Evolutionary conservation across 2,888 invertebrate genomes (phyloP), one percentile per base, ranked within the genome.

Genomic region (Pammene aurita): DNA sequence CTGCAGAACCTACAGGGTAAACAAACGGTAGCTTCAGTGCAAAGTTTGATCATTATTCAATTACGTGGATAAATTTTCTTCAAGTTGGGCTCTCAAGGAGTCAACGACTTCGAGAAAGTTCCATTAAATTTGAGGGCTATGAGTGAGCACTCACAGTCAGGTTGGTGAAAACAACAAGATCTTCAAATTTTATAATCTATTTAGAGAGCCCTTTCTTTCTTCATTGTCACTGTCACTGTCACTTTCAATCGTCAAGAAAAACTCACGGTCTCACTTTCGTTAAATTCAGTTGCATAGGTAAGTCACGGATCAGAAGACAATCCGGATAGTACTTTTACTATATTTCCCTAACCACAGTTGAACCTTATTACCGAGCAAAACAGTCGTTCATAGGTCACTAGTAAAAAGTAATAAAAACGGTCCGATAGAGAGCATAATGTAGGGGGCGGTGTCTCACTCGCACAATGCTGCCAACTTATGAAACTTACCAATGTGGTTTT

Each of bases 21-120:
- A 52, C 62, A 68, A 26, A 34, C 38, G 11, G 16, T 41, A 52
- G 42, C 14, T 48, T 35, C 42, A 10, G 42, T 14, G 52, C 46
- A 55, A 65, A 69, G 41, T 69, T 69, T 41, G 64, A 60, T 42
- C 60, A 41, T 65, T 14, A 60, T 41, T 60, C 60, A 60, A 60
- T 69, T 69, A 65, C 35, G 54, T 60, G 48, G n/a, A 54, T 62
- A 48, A 56, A 42, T 65, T 65, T n/a, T 65, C 54, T 58, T 46
- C 58, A 63, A 63, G 42, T 63, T 68, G 38, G 60, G 60, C 16
- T 44, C n/a, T 60, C 52, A 64, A 64, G 54, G 55, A 65, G 69
- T 69, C 69, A 69, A 58, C 60, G 65, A 69, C 69, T 60, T 65
- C 41, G 16, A 18, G 26, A 44, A 58, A 63, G 52, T 55, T 60